These are phyloP conservation scores for Mystacides longicornis DNA, from an alignment of 2,888 invertebrate genomes.

Conservation along the genomic window DNA sequence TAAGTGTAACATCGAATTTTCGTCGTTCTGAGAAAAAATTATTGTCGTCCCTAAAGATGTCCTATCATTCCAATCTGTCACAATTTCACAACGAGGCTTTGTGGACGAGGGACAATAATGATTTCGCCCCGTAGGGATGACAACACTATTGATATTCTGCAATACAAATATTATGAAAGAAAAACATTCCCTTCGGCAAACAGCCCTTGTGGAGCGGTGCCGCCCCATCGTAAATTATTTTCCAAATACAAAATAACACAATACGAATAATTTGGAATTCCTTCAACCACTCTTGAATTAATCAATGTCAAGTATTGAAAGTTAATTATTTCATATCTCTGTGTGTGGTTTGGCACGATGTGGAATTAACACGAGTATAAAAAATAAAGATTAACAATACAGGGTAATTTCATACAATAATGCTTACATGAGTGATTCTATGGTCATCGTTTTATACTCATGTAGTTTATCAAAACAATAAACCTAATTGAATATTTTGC, in stretches of 20 bases:
- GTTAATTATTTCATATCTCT: not conserved
- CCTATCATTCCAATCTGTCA: not conserved
- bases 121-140: not conserved
- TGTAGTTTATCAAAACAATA: no score
- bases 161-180: slow-evolving; percentile 26
- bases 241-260: not conserved
- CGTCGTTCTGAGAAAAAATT: no score
- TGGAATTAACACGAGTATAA: no score
- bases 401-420: no score
- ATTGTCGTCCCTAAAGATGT: slow-evolving; percentile 7
- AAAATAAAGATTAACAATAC: no score
- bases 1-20: not conserved
- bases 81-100: not conserved
- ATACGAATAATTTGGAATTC: not conserved
- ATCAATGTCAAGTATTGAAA: not conserved
- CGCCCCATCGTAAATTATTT: slow-evolving; percentile 6
- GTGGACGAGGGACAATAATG: not conserved
- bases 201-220: slow-evolving; percentile 9
- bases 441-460: no score
- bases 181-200: slow-evolving; percentile 11
- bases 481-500: no score
- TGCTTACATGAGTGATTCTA: no score
- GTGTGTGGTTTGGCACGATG: not conserved
- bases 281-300: not conserved
- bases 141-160: slow-evolving; percentile 11